Evolutionary conservation across 2,888 invertebrate genomes (phyloP), one percentile per base, ranked within the genome.

Genomic region (Papilio elwesi): DNA sequence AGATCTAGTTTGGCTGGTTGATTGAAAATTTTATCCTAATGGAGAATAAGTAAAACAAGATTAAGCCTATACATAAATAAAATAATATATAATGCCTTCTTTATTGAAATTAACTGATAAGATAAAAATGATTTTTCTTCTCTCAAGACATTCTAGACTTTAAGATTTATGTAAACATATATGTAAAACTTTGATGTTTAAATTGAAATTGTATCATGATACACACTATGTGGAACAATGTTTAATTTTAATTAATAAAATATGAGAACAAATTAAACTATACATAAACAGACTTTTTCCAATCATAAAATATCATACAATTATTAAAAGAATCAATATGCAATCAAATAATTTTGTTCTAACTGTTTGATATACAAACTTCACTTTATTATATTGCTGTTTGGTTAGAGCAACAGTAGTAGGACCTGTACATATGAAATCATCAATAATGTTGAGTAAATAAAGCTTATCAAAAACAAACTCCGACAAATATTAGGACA

Each of bases 401-500:
- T 62, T 62, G 38, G 43, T 62, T 15, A 62, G 43, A 62, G 59
- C 48, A 72, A 68, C 16, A 36, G 36, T 38, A 57, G 47, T 52
- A 68, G 26, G 55, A 73, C 73, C 73, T 69, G 73, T 64, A 51
- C 48, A 67, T 69, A 53, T 16, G 59, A 68, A 66, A 53, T 69
- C 43, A 52, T 59, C 69, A 69, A 59, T 51, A 65, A 52, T 69
- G 38, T n/a, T 69, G 59, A 48, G 43, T 65, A 66, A 59, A 66
- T 57, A 65, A 51, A 47, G 47, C 26, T 66, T 70, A 73, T 73
- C 73, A 47, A 65, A 73, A 73, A 70, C 66, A 73, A 73, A 70
- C 68, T 63, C 53, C n/a, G 70, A 76, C 72, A 75, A 70, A 75
- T 73, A 73, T 73, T 73, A 15, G 57, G 47, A 26, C 53, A 69